A percentile compares a stretch with the other conserved stretches of the same genome.
Evolutionary conservation across 2,888 invertebrate species (phyloP).

Genomic region (Rugalucina vietnamica): DNA sequence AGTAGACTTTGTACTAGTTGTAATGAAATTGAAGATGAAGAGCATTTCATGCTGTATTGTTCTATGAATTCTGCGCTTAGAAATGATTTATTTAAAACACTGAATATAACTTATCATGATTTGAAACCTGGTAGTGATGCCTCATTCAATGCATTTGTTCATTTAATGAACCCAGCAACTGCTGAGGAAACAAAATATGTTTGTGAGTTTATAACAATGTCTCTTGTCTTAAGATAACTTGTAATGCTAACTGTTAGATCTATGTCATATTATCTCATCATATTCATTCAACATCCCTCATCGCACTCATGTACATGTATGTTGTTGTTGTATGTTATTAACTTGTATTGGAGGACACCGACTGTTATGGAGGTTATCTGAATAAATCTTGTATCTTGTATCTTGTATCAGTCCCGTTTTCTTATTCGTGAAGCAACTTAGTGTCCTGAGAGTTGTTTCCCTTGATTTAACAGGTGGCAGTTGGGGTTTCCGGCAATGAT

Average conservation of each 20-base stretch:
- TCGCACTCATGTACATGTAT: too few species aligned
- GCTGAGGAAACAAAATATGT: neutral
- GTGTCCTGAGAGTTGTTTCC: neutral
- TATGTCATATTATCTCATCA: too few species aligned
- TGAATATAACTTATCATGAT: neutral
- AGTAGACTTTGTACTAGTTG: neutral
- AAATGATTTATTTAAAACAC: neutral
- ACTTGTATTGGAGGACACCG: too few species aligned
- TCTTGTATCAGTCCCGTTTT: too few species aligned
- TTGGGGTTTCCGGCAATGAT: neutral
- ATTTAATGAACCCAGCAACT: neutral
- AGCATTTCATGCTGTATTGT: neutral
- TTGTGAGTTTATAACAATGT: neutral
- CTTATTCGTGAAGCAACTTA: too few species aligned
- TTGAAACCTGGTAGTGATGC: neutral
- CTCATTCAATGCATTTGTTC: neutral
- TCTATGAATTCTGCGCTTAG: too few species aligned
- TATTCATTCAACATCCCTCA: too few species aligned
- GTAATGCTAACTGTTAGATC: too few species aligned
- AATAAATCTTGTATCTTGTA: too few species aligned
- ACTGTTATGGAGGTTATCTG: too few species aligned
- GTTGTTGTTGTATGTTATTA: too few species aligned
- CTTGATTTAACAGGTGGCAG: neutral
- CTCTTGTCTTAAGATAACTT: too few species aligned
- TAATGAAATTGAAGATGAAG: neutral